These are phyloP conservation scores for Nymphalis polychloros DNA, from an alignment of 2,888 invertebrate genomes.

Conservation along the genomic window DNA sequence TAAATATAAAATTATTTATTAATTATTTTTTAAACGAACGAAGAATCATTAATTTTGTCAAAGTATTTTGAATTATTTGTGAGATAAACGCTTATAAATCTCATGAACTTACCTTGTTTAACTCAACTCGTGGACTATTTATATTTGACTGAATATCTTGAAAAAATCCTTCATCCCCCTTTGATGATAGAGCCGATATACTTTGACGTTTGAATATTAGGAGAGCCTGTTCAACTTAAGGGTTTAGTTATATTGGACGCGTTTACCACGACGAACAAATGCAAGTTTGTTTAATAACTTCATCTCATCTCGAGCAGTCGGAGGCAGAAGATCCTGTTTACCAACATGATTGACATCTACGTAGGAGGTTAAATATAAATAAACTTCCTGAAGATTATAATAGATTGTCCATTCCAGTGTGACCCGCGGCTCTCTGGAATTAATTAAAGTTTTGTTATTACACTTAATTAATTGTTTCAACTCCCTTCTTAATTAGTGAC, in stretches of 20 bases:
- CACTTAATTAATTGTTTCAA: constrained; percentile 41
- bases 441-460: constrained; percentile 43
- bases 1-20: too few species aligned
- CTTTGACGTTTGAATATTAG: background rate
- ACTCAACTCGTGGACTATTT: too few species aligned
- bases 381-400: constrained; percentile 10
- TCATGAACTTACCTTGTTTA: too few species aligned
- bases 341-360: background rate
- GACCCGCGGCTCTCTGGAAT: constrained; percentile 36
- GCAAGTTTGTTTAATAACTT: background rate
- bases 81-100: too few species aligned
- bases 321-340: background rate
- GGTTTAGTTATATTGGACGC: background rate
- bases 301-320: background rate
- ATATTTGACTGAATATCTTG: background rate
- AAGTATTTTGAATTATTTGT: too few species aligned
- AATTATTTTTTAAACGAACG: too few species aligned
- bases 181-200: background rate
- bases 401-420: constrained; percentile 17
- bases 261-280: background rate
- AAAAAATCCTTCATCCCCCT: background rate
- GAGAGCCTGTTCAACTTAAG: background rate
- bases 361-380: constrained; percentile 8
- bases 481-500: constrained; percentile 38
- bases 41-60: too few species aligned